Base-by-base conservation (phyloP, 2,888 invertebrate species). In the Melipona bicolor region DNA sequence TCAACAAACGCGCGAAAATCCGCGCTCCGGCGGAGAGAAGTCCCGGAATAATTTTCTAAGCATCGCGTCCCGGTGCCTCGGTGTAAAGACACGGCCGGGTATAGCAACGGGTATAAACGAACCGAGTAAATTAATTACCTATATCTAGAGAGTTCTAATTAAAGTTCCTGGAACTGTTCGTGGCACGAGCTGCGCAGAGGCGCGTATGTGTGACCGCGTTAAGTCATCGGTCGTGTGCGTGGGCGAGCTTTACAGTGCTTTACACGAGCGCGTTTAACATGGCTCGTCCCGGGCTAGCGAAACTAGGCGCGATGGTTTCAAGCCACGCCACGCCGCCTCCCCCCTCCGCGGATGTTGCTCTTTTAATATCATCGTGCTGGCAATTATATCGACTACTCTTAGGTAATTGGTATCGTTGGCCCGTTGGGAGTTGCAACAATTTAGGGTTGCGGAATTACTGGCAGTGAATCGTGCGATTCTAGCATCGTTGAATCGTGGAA, bases 81-180 rank as follows among this genome's bases (percentile, higher is more conserved):
- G 27, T 21, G 36, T 24, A 52, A 68, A 56, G 62, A 59, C 27
- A 67, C 19, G n/a, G 61, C 52, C 27, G n/a, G 54, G 24, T 36
- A 2, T 32, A 21, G 50, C 21, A 76, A 43, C 68, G 59, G 62
- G 52, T 68, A 77, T 61, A 82, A 76, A 70, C 73, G 72, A 74
- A 64, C 56, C 71, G 49, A 80, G 71, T 87, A 86, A 91, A 89
- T 90, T 91, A 90, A 91, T 90, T 89, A 89, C 87, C 88, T 89
- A 85, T 91, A 91, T 87, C 89, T 85, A n/a, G 83, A 75, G 83
- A 87, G 84, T 88, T 90, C 89, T 91, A 91, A 91, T 91, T 90
- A 90, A 91, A 91, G 89, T 90, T 90, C 84, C 80, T 73, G 75
- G 70, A 87, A 87, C 89, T 90, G 89, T 89, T 91, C 89, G 88